Evolutionary conservation across 1,140 invertebrate genomes (phyloP), one percentile per base, ranked within the genome.

Genomic region (Pomacea maculata): DNA sequence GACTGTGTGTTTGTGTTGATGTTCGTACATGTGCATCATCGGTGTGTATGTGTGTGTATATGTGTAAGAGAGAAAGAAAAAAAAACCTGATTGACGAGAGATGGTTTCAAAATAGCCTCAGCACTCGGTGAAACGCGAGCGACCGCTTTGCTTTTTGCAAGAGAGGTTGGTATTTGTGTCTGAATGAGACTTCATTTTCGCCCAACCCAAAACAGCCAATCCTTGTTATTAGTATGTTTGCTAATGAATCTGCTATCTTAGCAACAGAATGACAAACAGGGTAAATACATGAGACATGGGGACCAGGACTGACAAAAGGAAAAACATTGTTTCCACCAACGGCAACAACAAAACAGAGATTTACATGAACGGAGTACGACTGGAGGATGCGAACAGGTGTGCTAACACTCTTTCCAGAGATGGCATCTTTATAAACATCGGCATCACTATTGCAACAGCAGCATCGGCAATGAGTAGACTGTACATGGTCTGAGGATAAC

Each of bases 11-110:
- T 3, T 45, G 34, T 74, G 72, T 74, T 34, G 52, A 21, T 74
- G 72, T 1, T 2, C 4, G 29, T 45, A 14, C 54, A 34, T 74
- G 72, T 74, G 72, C 14, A 34, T 52, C 14, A 34, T 52, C 34
- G 12, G 52, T 52, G 19, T 74, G 72, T 52, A 21, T 74, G 70
- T 72, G 34, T 72, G 70, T 72, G 34, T 72, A 34, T 72, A 34
- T 72, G 70, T 72, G 70, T 72, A 34, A 19, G 64, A 21, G 68
- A 21, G 68, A 21, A 21, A 21, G 68, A 21, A 54, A 52, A 54
- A 3, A 21, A 4, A 14, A 17, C 21, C 25, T 45, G 52, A 17
- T 9, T 15, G 72, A 52, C 21, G 12, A 54, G 3, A 21, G 19
- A 52, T 14, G 52, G 10, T 34, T 45, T 25, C 2, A 54, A 52